These are phyloP conservation scores for Hermaeophaga mercurialis DNA, from an alignment of 2,888 invertebrate species.

Conservation along the genomic window DNA sequence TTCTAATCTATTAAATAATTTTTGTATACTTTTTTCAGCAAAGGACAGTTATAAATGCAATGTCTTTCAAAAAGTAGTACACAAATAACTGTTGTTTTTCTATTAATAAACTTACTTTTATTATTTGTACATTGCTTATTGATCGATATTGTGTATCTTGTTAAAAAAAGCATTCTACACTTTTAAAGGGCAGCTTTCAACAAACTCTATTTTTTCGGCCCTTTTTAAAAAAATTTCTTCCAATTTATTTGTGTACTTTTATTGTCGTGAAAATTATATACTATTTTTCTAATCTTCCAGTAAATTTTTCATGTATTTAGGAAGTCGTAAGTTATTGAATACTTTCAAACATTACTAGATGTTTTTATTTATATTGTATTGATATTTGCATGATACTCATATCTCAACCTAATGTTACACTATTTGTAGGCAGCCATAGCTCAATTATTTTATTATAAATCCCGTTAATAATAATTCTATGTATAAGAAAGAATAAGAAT, in stretches of 20 bases:
- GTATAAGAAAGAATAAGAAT: conserved; percentile 3
- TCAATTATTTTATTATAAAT: conserved; percentile 3
- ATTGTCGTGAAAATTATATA: not conserved
- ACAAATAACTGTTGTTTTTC: conserved; percentile 3
- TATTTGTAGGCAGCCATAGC: not conserved
- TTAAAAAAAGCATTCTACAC: conserved; percentile 3
- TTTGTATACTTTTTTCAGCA: conserved; percentile 27
- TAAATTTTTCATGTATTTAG: conserved; percentile 27
- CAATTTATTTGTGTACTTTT: conserved; percentile 1
- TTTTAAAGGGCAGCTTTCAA: conserved; percentile 19
- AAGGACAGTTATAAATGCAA: conserved; percentile 20
- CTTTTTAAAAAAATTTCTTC: conserved; percentile 2
- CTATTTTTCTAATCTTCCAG: conserved; percentile 3
- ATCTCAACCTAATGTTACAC: not conserved
- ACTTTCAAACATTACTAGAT: conserved; percentile 3
- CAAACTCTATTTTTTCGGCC: not conserved
- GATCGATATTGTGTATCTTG: conserved; percentile 12
- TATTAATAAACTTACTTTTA: not conserved
- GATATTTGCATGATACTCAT: conserved; percentile 8
- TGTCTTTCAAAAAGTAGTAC: conserved; percentile 13
- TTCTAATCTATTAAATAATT: conserved; percentile 29
- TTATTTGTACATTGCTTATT: conserved; percentile 4
- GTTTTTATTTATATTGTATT: not conserved
- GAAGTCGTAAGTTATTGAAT: conserved; percentile 19
- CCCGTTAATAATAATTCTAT: not conserved